Base-by-base conservation (phyloP, 2,888 invertebrate genomes). In the Yponomeuta cagnagella region DNA sequence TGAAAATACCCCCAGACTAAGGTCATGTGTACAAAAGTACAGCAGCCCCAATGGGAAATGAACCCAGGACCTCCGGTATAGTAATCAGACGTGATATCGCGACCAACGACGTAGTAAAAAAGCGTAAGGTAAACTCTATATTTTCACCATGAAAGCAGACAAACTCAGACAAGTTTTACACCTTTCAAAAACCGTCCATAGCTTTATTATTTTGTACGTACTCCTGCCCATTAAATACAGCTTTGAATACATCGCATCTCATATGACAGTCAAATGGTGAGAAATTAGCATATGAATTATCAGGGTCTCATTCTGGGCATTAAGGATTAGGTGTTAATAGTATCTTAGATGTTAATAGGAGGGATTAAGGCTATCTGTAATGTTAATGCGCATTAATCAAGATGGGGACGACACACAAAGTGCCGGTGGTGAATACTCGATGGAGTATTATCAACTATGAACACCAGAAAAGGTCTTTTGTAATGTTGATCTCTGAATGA, bases 261-360 rank as follows among this genome's bases (percentile, higher is more conserved):
- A 64, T 67, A 15, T 9, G 67, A 67, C 67, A 9, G n/a, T 63
- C 48, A 30, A 86, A 86, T 87, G 84, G 87, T 85, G 83, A 84
- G 82, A 79, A 83, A 89, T 89, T 89, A 85, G 83, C 88, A 88
- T 89, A 86, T 80, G 85, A 87, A 87, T 83, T 82, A n/a, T 77
- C 76, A 84, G 52, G 87, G 88, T 86, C 84, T 85, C 80, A 78
- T 76, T 79, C 43, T 79, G 76, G 74, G 76, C 58, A 58, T 84
- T 81, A 87, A 81, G 84, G 85, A 87, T 88, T 84, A 86, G 78
- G 85, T 85, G 88, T 83, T 88, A 88, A 89, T 88, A 84, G 84
- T 83, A 78, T 82, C 87, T 85, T 78, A 84, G 84, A 87, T 82
- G 84, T 84, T 87, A 86, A 86, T 86, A 84, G 82, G 82, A 83